Base-by-base conservation (phyloP, 2,797 vertebrate genomes). In the Sebastolobus alascanus region DNA sequence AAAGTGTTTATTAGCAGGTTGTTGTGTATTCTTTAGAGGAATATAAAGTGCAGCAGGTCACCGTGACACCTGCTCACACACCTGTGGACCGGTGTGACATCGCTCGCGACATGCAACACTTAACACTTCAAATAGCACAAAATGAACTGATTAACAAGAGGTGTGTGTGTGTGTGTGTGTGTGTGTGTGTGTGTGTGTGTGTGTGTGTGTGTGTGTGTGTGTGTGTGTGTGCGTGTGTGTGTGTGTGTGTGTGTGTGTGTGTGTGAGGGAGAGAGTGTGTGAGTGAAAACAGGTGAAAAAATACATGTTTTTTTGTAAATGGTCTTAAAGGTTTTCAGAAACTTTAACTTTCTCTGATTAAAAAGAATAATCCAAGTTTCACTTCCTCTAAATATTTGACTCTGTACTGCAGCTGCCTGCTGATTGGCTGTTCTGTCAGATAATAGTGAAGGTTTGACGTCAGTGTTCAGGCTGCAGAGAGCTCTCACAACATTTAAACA, bases 91-190 rank as follows among this genome's bases (percentile, higher is more conserved):
- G 43, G 79, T 52, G 74, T 60, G 69, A 87, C 87, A 63, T 55
- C 38, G 59, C 83, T 84, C 58, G 66, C 73, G 86, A 84, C 88
- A 84, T 81, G 75, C 66, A 70, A 84, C 82, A 80, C 84, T 94
- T 93, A 93, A 85, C 90, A 92, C 91, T 79, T 91, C 78, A 90
- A 89, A 92, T 88, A 68, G 83, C 89, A 85, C 12, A 58, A 90
- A 88, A 89, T 92, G 68, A 90, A 86, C 83, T 84, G 84, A 91
- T 92, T 92, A 90, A 90, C 85, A 71, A 1, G 9, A 38, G n/a
- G 64, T 38, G 37, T 40, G 33, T 33, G 70, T 33, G 33, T 31
- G 29, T 31, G 29, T 31, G 29, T 31, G 61, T 35, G 33, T 37
- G 29, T 29, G 70, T 33, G 65, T 46, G 60, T 50, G 37, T 59